Evolutionary conservation across 2,797 vertebrate genomes (phyloP), one percentile per base, ranked within the genome.

Genomic region (Ptychobarbus kaznakovi): DNA sequence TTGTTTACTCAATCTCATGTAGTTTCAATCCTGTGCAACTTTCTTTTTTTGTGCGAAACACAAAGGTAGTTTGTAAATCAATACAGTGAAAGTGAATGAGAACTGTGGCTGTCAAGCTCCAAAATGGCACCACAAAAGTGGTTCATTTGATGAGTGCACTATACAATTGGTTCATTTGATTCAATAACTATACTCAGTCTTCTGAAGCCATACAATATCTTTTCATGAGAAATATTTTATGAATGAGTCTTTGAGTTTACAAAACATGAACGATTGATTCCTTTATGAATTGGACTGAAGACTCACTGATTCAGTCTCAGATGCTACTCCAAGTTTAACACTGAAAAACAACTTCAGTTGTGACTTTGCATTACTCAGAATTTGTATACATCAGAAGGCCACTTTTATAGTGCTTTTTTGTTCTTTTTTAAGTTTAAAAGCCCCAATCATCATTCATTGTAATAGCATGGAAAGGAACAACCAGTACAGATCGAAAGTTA

Each of bases 11-110:
- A 56, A n/a, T 3, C 75, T 42, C 35, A 42, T 2, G 25, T 15
- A 6, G 3, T 56, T 76, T 8, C 32, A 56, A 76, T 56, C 73
- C 18, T 35, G 20, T 15, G 7, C 40, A 40, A 40, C 12, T 40
- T n/a, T 58, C 20, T 56, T 56, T 76, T 22, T 66, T n/a, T 32
- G 18, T n/a, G 73, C 0, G 0, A 6, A 76, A 76, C 74, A 76
- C 32, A 56, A 76, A 56, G 74, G 20, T 15, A 58, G 10, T 77
- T 58, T 77, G 51, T 40, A 58, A 40, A 77, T 77, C 32, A 77
- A 25, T 77, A n/a, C 13, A 58, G 9, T 56, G 49, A 38, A 56
- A 77, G 20, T 40, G 20, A 76, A 53, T 6, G 40, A 70, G 22
- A 70, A 25, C 38, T n/a, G 40, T 46, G 63, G 63, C 63, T 22